Conservation (phyloP, 2,113 vertebrate genomes). For the Mobula hypostoma region DNA sequence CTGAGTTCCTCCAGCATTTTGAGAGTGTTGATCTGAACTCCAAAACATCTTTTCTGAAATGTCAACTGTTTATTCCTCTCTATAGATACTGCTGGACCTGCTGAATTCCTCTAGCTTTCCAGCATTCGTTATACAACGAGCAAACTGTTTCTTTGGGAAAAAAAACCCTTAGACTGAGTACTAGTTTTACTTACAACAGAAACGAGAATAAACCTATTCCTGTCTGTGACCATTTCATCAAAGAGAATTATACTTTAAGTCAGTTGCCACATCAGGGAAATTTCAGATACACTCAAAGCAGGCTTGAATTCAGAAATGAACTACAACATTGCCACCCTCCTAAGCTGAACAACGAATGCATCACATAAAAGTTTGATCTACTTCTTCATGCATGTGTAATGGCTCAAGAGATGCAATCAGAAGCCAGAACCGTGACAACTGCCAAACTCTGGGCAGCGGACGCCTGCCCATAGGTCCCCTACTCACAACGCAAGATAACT, state of each 20-base stretch:
- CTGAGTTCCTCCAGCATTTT: too few relatives aligned
- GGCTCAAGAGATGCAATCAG: too few relatives aligned
- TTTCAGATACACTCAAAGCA: neutral
- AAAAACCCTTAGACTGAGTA: neutral
- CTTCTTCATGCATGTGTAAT: neutral
- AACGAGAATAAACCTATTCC: neutral
- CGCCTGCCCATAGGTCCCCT: neutral
- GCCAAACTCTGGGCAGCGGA: neutral
- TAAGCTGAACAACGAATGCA: neutral
- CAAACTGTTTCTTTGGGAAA: neutral
- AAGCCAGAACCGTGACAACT: neutral
- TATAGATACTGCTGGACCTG: too few relatives aligned
- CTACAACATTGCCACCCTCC: neutral
- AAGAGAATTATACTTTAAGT: too few relatives aligned
- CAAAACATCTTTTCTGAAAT: too few relatives aligned
- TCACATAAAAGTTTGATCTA: neutral
- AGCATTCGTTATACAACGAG: too few relatives aligned
- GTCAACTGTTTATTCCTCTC: too few relatives aligned
- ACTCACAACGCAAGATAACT: neutral
- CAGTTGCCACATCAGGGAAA: neutral
- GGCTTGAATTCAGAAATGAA: neutral
- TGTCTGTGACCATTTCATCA: neutral
- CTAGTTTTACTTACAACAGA: neutral
- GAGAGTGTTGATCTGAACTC: too few relatives aligned
- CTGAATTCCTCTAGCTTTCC: too few relatives aligned